Conservation (phyloP, 2,113 vertebrate genomes). For the Saguinus midas region DNA sequence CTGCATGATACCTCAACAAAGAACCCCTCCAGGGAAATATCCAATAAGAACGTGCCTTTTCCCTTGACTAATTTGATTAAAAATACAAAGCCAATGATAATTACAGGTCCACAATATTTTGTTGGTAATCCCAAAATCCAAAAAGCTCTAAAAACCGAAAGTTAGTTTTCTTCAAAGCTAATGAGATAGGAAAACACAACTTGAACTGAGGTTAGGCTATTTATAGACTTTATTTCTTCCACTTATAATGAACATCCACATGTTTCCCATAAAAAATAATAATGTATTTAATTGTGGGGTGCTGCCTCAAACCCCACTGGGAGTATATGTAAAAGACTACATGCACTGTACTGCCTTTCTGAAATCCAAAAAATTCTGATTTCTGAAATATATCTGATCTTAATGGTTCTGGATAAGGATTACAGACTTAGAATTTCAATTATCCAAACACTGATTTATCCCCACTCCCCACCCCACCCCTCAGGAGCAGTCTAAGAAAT, state of each 20-base stretch:
- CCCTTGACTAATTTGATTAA: conserved; percentile 52
- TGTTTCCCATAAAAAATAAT: conserved; percentile 46
- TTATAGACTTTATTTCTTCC: conserved; percentile 7
- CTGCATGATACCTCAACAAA: conserved; percentile 17
- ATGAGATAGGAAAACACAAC: conserved; percentile 29
- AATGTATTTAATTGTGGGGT: neutral
- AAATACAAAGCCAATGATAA: conserved; percentile 37
- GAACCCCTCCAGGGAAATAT: conserved; percentile 25
- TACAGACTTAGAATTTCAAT: conserved; percentile 40
- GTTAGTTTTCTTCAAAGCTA: neutral
- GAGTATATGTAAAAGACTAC: neutral
- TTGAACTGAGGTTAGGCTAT: neutral
- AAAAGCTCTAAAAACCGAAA: conserved; percentile 10
- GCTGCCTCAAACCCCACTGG: neutral
- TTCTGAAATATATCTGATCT: conserved; percentile 36
- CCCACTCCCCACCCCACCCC: neutral
- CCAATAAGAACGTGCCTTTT: neutral
- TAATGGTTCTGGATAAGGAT: conserved; percentile 20
- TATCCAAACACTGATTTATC: conserved; percentile 20
- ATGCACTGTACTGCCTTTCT: neutral
- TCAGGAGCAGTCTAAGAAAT: conserved; percentile 3
- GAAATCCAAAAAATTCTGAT: neutral
- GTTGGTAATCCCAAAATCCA: neutral
- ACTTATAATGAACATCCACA: neutral
- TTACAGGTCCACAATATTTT: conserved; percentile 42